Percentiles rank a stretch among this genome's conserved stretches.
Evolutionary conservation across 2,888 invertebrate species (phyloP).

Genomic region (Bellardia pandia): DNA sequence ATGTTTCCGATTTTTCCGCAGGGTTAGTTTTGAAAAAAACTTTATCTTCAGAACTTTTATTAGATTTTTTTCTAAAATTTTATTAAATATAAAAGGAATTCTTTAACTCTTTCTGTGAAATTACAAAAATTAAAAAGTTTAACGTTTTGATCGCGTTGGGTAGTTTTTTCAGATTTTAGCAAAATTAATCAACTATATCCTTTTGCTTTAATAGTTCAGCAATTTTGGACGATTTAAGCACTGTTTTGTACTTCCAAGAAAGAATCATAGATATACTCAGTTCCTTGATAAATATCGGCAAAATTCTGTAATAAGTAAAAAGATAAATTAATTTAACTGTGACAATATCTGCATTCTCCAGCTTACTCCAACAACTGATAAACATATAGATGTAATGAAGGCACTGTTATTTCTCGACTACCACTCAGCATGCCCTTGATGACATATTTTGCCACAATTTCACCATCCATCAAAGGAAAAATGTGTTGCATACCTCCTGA

Average conservation of each 20-base stretch:
- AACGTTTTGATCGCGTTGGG: too few relatives aligned
- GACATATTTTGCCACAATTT: conserved; percentile 73
- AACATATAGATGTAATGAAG: conserved; percentile 43
- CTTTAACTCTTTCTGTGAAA: too few relatives aligned
- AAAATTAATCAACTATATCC: background rate
- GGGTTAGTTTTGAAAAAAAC: too few relatives aligned
- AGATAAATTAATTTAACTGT: too few relatives aligned
- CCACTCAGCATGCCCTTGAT: conserved; percentile 76
- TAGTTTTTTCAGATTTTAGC: too few relatives aligned
- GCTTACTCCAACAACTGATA: conserved; percentile 29
- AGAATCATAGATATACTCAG: background rate
- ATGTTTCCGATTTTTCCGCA: too few relatives aligned
- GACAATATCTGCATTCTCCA: too few relatives aligned
- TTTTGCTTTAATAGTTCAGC: background rate
- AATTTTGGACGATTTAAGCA: background rate
- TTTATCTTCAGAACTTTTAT: too few relatives aligned
- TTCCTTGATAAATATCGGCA: background rate
- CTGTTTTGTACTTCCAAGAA: background rate
- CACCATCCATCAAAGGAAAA: conserved; percentile 50
- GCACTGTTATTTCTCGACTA: conserved; percentile 77
- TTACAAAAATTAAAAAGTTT: too few relatives aligned
- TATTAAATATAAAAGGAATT: too few relatives aligned
- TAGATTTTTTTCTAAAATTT: too few relatives aligned
- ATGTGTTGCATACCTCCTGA: background rate
- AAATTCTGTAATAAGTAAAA: background rate